Conservation (phyloP, 2,113 vertebrate species). For the Corapipo altera region DNA sequence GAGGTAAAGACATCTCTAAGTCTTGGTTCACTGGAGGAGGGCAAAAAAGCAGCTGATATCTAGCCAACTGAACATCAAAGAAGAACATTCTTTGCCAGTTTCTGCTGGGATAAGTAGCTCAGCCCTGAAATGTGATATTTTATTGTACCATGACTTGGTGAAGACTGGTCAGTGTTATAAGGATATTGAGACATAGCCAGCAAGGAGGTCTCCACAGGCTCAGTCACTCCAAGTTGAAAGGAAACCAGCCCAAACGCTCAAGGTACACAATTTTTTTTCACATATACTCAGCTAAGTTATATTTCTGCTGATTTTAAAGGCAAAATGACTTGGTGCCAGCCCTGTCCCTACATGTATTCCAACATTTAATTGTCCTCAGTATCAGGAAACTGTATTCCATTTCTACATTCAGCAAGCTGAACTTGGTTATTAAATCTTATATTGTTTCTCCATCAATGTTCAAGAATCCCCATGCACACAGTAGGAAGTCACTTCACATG, state of each 20-base stretch:
- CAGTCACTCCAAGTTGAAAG: neutral
- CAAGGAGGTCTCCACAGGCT: neutral
- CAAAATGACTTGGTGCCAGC: neutral
- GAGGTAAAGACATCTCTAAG: neutral
- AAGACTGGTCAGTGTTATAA: neutral
- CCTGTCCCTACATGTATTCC: fast-evolving
- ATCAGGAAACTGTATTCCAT: neutral
- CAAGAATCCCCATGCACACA: neutral
- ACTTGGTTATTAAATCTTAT: neutral
- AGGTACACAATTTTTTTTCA: neutral
- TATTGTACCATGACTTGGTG: neutral
- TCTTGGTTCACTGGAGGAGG: neutral
- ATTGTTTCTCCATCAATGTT: neutral
- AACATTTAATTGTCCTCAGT: neutral
- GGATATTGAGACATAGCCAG: neutral
- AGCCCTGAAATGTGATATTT: neutral
- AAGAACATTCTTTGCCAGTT: neutral
- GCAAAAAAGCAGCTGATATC: neutral
- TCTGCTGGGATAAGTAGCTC: neutral
- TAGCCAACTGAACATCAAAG: slow-evolving; percentile 17
- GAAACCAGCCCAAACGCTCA: neutral
- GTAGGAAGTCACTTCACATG: neutral
- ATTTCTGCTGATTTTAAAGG: neutral
- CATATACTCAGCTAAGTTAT: neutral
- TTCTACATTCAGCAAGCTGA: neutral